Evolutionary conservation across 1,140 invertebrate genomes (phyloP), one percentile per base, ranked within the genome.

Genomic region (Anastrepha obliqua): DNA sequence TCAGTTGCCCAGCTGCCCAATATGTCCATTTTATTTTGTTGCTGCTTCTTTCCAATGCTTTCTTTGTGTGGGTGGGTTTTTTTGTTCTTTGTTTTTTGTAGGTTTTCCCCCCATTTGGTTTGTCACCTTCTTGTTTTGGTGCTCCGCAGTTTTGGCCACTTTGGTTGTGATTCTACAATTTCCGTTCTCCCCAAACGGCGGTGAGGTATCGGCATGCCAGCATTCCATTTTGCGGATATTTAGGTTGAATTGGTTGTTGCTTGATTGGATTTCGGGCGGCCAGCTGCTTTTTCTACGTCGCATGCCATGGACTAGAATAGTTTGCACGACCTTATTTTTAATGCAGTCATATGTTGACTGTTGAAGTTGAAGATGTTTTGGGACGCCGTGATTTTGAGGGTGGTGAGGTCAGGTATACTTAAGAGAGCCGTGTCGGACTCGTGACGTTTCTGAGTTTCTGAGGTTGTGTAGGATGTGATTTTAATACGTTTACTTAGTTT

Each of bases 91-190:
- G 47, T 65, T 4, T 29, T 29, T 29, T 29, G 29, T 29, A 29
- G 29, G 29, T 29, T 86, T 67, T 59, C 29, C 29, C 58, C 67
- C 15, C n/a, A 20, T 47, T 20, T 65, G 85, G 58, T 62, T 42
- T 86, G 85, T 60, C 42, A 42, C 58, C 58, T 86, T 60, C 58
- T 86, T 55, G 58, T 87, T 67, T 67, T 65, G 86, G 86, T 67
- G 39, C 62, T 67, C 86, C 86, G 86, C 86, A 86, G 11, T 86
- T 67, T 87, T 87, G 86, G 86, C 62, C 62, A 64, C 29, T 86
- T 86, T 86, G 85, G 29, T 86, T 86, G 55, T 62, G 85, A 62
- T 86, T 59, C 59, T 29, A 86, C 85, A 62, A 60, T 60, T 86
- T 62, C 85, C 55, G 29, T 86, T 86, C 15, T 13, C 58, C 55